Base-by-base conservation (phyloP, 2,888 invertebrate species). In the Xylota segnis region DNA sequence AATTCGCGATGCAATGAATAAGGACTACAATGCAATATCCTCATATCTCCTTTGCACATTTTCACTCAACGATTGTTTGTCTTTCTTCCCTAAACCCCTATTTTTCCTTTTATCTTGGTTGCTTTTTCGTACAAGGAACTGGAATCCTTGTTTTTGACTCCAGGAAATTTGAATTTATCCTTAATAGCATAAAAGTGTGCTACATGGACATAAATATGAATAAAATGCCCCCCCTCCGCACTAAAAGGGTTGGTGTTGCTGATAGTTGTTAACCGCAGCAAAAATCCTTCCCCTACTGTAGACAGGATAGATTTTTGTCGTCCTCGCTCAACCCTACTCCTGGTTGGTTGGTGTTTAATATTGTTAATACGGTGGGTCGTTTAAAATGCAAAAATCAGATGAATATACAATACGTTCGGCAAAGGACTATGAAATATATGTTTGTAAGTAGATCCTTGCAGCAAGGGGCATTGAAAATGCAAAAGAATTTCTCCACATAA, bases 1-100 rank as follows among this genome's bases (percentile, higher is more conserved):
- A 66, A 76, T 66, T 66, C 75, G 66, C 75, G 66, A 50, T 58
- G 65, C 75, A 66, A 76, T 82, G 76, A 81, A 70, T 82, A 75
- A 70, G 61, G 70, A 78, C 68, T 54, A 61, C 40, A 32, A 40
- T 66, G 78, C 68, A 83, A 23, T 50, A 78, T 78, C 83, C 72
- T 77, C 14, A 58, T 66, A 79, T 66, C 50, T 65, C 58, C 50
- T 7, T 32, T 7, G 0, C 23, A 56, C 58, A 79, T 65, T 56
- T 63, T 63, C 63, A 37, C 50, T 63, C 12, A 40, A 23, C 40
- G 4, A 12, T n/a, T 40, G n/a, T 40, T 12, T n/a, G n/a, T n/a
- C 2, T 40, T 37, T 12, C 40, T n/a, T 3, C n/a, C 5, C 40
- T 52, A 47, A 37, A 65, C 65, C 54, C 18, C 27, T 45, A 47